A percentile compares a stretch with the other conserved stretches of the same genome.
Evolutionary conservation across 2,888 invertebrate genomes (phyloP).

Genomic region (Xiphydria camelus): DNA sequence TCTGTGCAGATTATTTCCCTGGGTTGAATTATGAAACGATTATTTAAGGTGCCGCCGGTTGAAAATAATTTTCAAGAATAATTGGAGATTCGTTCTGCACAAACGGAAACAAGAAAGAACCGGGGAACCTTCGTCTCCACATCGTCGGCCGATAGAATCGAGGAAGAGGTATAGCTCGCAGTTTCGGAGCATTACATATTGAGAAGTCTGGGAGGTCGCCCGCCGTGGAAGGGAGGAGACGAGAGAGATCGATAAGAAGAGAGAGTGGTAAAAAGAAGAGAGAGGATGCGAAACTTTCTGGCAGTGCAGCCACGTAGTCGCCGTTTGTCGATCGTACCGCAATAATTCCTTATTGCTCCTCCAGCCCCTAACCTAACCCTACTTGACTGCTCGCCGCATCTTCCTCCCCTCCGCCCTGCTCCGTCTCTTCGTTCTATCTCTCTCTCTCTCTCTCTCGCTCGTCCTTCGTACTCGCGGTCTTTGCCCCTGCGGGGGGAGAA

Average conservation of each 20-base stretch:
- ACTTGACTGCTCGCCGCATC: constrained; percentile 23
- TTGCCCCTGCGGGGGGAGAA: too few relatives aligned
- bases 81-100: too few relatives aligned
- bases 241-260: constrained; percentile 13
- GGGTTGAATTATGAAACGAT: too few relatives aligned
- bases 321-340: constrained; percentile 59
- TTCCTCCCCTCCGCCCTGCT: constrained; percentile 22
- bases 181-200: constrained; percentile 35
- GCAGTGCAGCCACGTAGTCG: constrained; percentile 56
- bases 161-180: constrained; percentile 4
- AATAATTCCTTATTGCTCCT: constrained; percentile 58
- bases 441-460: too few relatives aligned
- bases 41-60: too few relatives aligned
- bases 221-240: constrained; percentile 14
- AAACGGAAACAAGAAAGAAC: too few relatives aligned
- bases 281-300: constrained; percentile 38
- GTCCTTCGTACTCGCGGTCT: too few relatives aligned
- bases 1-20: too few relatives aligned
- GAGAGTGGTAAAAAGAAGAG: constrained; percentile 15
- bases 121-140: constrained; percentile 18
- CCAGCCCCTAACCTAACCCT: constrained; percentile 36
- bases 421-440: constrained; percentile 11
- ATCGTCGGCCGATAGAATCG: constrained; percentile 14
- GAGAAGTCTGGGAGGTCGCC: constrained; percentile 31
- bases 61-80: too few relatives aligned